Evolutionary conservation across 2,113 vertebrate species (phyloP), one percentile per base, ranked within the genome.

Genomic region (Hepsetus odoe): DNA sequence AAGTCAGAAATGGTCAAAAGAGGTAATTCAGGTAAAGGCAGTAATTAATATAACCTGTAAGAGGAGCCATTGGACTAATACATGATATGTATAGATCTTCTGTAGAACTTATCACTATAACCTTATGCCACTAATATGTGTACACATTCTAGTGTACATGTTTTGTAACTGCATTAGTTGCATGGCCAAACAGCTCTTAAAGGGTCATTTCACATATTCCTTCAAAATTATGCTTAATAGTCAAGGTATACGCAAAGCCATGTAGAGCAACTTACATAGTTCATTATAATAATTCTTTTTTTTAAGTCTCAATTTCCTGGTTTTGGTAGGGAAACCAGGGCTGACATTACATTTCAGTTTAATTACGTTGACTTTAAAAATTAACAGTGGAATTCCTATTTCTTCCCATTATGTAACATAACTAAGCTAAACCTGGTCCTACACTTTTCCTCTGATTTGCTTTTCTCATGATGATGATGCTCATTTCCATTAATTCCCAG

Each of bases 1-100:
- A 30, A 30, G 9, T 18, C 35, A 56, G 35, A 68, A 68, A 77
- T 59, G 7, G 5, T 33, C 26, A 46, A 26, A 28, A 72, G n/a
- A 18, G 32, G 56, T 40, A 64, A 14, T 42, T 11, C 18, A 53
- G 16, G 13, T 72, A 76, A 26, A 46, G 14, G 24, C 35, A 61
- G 40, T 70, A 74, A 59, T 28, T 78, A 33, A 55, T 28, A 61
- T 13, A 8, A 70, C 55, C 70, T 73, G 4, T 69, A 82, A 53
- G 42, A 11, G 40, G 55, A 69, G 69, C 44, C 59, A 51, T 64
- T 13, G 18, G 38, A 58, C 69, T 64, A 74, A 70, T 9, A 30
- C 35, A 44, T 24, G 32, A 20, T 72, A 13, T 72, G 12, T 35
- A 51, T 3, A 18, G 32, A 22, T 65, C 14, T 11, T 28, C 4